Conservation (phyloP, 1,140 invertebrate species). For the Chironomus striatipennis region DNA sequence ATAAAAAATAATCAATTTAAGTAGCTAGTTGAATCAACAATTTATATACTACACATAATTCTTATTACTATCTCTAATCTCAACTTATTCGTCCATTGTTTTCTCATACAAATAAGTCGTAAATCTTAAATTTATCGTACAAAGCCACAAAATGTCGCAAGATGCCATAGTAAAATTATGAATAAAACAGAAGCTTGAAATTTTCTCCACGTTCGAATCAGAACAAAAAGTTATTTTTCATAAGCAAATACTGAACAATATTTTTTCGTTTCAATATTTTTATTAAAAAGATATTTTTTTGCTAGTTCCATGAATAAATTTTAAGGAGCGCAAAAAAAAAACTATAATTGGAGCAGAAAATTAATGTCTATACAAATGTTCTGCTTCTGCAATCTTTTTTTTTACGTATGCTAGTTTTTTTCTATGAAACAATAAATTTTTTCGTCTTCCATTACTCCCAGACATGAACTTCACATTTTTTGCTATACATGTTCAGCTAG, state of each 20-base stretch:
- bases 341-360: conserved; percentile 9
- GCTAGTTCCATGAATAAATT: neutral
- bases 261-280: neutral
- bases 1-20: too few relatives aligned
- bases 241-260: neutral
- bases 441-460: neutral
- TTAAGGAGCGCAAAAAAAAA: neutral
- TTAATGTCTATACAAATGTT: conserved; percentile 10
- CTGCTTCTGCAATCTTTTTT: neutral
- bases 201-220: too few relatives aligned
- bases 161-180: too few relatives aligned
- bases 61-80: neutral
- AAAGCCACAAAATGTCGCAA: neutral
- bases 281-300: neutral
- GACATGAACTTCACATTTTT: neutral
- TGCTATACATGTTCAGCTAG: too few relatives aligned
- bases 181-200: too few relatives aligned
- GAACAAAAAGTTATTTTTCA: neutral
- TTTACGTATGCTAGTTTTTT: neutral
- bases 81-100: neutral
- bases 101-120: neutral
- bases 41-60: neutral
- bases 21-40: too few relatives aligned
- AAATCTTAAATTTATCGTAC: neutral
- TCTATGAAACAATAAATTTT: neutral